Percentiles rank a stretch among this genome's conserved stretches.
phyloP scores from a whole-genome alignment of 2,888 invertebrate genomes.

The Drosophila subsilvestris region DNA sequence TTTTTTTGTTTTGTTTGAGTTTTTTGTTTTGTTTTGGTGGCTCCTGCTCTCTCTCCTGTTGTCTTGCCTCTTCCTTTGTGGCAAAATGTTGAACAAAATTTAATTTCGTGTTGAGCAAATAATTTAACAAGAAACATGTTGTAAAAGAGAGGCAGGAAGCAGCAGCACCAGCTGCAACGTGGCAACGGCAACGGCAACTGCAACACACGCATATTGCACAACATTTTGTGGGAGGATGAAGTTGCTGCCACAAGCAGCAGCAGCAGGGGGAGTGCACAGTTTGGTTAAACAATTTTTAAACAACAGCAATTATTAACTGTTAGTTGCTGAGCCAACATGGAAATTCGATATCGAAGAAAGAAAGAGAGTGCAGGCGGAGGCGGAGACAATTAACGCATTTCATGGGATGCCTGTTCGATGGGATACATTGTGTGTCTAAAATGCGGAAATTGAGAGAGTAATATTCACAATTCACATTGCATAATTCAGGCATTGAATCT shows the following conservation, averaged over 20 bases:
- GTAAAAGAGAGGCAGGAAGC: slow-evolving; percentile 47
- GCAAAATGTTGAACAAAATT: slow-evolving; percentile 64
- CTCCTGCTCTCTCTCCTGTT: slow-evolving; percentile 43
- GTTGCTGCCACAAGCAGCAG: slow-evolving; percentile 8
- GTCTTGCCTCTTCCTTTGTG: slow-evolving; percentile 49
- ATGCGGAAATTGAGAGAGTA: slow-evolving; percentile 33
- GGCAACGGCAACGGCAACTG: slow-evolving; percentile 17
- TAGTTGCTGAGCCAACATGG: slow-evolving; percentile 40
- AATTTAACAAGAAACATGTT: slow-evolving; percentile 57
- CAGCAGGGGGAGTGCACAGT: slow-evolving; percentile 1
- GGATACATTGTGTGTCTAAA: slow-evolving; percentile 12
- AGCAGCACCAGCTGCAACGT: slow-evolving; percentile 15
- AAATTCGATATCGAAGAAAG: slow-evolving; percentile 45
- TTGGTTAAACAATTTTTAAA: slow-evolving; percentile 19
- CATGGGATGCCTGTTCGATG: slow-evolving; percentile 5
- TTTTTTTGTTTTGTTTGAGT: slow-evolving; percentile 33
- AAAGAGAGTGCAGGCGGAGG: slow-evolving; percentile 12
- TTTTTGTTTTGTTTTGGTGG: slow-evolving; percentile 17
- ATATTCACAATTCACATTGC: slow-evolving; percentile 43
- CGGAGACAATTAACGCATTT: slow-evolving; percentile 43
- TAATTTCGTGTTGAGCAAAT: slow-evolving; percentile 58
- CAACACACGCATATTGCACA: slow-evolving; percentile 56
- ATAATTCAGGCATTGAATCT: slow-evolving; percentile 40
- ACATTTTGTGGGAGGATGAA: slow-evolving; percentile 43
- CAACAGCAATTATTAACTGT: slow-evolving; percentile 47